Evolutionary conservation across 2,113 vertebrate genomes (phyloP).

Genomic region (Microtus richardsoni): DNA sequence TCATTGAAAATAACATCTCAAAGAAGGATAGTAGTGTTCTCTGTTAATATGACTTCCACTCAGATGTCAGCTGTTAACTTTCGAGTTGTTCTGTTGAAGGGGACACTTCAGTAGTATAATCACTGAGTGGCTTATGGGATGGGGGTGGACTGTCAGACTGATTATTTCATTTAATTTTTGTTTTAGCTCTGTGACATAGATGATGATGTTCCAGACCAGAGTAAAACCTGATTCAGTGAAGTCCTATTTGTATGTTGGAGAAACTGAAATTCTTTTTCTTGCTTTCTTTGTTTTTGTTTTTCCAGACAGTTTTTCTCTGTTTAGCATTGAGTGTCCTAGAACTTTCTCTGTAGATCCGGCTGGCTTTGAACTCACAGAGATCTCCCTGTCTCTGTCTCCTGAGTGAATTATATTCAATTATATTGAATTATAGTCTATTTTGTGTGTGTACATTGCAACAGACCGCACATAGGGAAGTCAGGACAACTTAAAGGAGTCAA

Average conservation of each 20-base stretch:
- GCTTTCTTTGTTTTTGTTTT: neutral
- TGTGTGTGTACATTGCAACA: neutral
- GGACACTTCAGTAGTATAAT: rapidly evolving
- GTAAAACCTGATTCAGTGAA: neutral
- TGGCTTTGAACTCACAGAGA: neutral
- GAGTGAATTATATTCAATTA: neutral
- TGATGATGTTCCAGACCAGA: neutral
- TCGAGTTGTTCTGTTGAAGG: neutral
- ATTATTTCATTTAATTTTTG: neutral
- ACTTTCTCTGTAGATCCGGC: neutral
- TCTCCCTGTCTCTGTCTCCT: neutral
- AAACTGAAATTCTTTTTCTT: neutral
- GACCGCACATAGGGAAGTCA: neutral
- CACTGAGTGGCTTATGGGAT: neutral
- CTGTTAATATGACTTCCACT: neutral
- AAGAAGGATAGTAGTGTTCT: neutral
- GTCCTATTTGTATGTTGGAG: neutral
- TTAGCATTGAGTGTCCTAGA: neutral
- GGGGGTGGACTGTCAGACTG: neutral
- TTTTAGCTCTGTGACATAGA: neutral
- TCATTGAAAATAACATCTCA: too few species aligned
- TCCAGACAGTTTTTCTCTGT: too few species aligned
- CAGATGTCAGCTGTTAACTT: neutral
- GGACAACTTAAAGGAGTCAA: neutral
- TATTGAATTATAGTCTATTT: neutral